Evolutionary conservation across 1,140 invertebrate genomes (phyloP), one percentile per base, ranked within the genome.

Genomic region (Listronotus bonariensis): DNA sequence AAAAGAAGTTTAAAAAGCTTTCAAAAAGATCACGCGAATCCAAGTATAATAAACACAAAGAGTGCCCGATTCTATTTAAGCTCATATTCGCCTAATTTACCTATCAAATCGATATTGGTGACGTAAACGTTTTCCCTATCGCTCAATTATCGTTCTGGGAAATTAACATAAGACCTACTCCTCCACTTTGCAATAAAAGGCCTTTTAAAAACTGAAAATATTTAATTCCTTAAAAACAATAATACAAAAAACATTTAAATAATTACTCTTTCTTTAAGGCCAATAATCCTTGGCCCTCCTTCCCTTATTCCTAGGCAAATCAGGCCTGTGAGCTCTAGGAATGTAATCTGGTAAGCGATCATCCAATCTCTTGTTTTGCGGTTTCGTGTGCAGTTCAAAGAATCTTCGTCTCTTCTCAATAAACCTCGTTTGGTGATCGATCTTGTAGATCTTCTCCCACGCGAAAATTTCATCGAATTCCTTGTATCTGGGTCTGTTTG

Each of bases 401-500:
- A 84, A 86, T 46, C 88, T 81, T 18, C 82, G 78, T 72, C 80
- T 87, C n/a, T 85, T 82, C 65, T 91, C 89, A 76, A 88, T 74
- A 40, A 83, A 83, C 58, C 88, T 79, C 0, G 86, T 89, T 12
- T 89, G 83, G 64, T 85, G 73, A 69, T 87, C 77, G 40, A 90
- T 86, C 74, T 90, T 88, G 72, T 90, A 94, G 55, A 93, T 87
- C 49, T 84, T 84, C 68, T 92, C 89, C 90, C 90, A 94, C 49
- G 85, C 68, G 67, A 89, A 89, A 34, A 87, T 80, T 80, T 93
- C 89, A 31, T 89, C 86, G 31, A 78, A 10, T 42, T 83, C 70
- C 36, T 82, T 81, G 68, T 87, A 82, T 49, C 85, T 83, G 0
- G 84, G 83, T 70, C 87, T 81, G 72, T 89, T 88, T 1, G 85